Base-by-base conservation (phyloP, 2,797 vertebrate species). In the Manis javanica region DNA sequence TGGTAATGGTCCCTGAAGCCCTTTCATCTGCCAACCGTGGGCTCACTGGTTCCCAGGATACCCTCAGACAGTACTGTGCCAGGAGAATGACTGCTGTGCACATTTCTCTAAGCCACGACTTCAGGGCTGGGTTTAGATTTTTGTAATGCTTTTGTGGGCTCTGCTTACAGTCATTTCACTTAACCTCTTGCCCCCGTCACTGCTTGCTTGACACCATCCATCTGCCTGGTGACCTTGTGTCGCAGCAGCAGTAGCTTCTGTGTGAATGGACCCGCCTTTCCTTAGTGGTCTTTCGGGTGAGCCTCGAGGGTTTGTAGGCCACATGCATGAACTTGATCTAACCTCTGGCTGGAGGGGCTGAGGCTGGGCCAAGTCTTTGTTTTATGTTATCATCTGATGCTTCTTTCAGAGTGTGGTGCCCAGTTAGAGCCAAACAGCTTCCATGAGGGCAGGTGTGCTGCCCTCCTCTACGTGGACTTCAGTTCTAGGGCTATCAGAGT, bases 131-230 rank as follows among this genome's bases (percentile, higher is more conserved):
- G 24, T n/a, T 49, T n/a, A 63, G 87, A 91, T 49, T 90, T 69
- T 91, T 79, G 19, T n/a, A 69, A 91, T 91, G 29, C 51, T 49
- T 94, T 49, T 7, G 7, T 42, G 57, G 51, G 14, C 13, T 64
- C 66, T 53, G 3, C 83, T 94, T 85, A 84, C 78, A 95, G 69
- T 37, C 77, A 11, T 57, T 55, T 91, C 53, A 57, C 39, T 69
- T 82, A 77, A 34, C 63, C 46, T 82, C 39, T 49, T 12, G 21
- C 42, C 78, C 61, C 42, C 13, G 4, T 63, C 16, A 2, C 87
- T 14, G 21, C 59, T 66, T 34, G 5, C 69, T 87, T 59, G 55
- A 72, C 42, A 14, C 24, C 77, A 26, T n/a, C 61, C 59, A 53
- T 57, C 79, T 72, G 53, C 77, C 34, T n/a, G 61, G n/a, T 13